phyloP scores from a whole-genome alignment of 1,140 invertebrate genomes.

The Papilio polyxenes region DNA sequence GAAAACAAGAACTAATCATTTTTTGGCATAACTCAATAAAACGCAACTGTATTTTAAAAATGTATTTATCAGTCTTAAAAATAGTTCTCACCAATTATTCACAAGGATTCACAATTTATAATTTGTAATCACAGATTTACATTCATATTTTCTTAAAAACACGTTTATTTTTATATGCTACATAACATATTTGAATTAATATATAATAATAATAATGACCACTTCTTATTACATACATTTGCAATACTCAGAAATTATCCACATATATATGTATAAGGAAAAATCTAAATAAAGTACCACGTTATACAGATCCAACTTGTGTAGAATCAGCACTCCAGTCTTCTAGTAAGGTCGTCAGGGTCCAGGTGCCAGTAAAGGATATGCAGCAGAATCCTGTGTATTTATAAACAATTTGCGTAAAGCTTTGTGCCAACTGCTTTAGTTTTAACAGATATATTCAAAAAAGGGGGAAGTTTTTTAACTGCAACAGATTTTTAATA shows the following conservation, averaged over 20 bases:
- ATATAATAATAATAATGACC: too few relatives aligned
- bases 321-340: not conserved
- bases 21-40: not conserved
- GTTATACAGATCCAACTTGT: not conserved
- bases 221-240: not conserved
- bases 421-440: not conserved
- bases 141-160: not conserved
- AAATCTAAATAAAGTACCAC: not conserved
- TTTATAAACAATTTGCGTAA: constrained; percentile 11
- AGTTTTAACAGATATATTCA: not conserved
- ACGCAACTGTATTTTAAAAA: not conserved
- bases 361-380: not conserved
- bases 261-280: not conserved
- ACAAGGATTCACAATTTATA: not conserved
- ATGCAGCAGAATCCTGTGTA: constrained; percentile 16
- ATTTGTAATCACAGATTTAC: constrained; percentile 13
- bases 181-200: too few relatives aligned
- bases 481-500: not conserved
- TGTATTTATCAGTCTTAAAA: constrained; percentile 21
- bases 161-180: not conserved
- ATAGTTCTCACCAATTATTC: not conserved
- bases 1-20: not conserved
- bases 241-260: not conserved
- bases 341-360: not conserved
- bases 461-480: not conserved